These are phyloP conservation scores for Thereva nobilitata DNA, from an alignment of 2,888 invertebrate species.

Conservation along the genomic window DNA sequence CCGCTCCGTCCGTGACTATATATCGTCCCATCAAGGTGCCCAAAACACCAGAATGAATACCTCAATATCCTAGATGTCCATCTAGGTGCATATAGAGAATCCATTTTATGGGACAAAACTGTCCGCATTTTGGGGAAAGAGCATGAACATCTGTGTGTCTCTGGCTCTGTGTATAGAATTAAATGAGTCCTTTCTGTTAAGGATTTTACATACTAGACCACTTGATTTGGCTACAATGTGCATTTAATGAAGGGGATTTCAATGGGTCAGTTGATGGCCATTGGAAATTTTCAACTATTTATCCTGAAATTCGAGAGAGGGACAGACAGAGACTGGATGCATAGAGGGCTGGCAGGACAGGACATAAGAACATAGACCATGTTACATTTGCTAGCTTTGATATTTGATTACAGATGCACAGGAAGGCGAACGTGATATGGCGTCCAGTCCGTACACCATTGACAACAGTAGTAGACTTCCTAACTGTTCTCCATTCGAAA, in stretches of 20 bases:
- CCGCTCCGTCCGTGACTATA: conserved; percentile 6
- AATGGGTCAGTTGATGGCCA: conserved; percentile 40
- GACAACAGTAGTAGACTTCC: background rate
- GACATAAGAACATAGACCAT: conserved; percentile 1
- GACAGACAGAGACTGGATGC: background rate
- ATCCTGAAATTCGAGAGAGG: conserved; percentile 28
- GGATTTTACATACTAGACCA: conserved; percentile 33
- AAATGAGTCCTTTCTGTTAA: conserved; percentile 34
- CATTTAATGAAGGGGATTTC: conserved; percentile 39
- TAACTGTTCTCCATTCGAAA: background rate
- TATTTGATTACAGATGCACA: conserved; percentile 31
- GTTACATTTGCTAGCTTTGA: conserved; percentile 6
- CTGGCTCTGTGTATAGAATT: conserved; percentile 23
- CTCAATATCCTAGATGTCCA: conserved; percentile 15
- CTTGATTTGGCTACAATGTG: conserved; percentile 39
- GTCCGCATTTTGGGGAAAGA: conserved; percentile 28
- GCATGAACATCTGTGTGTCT: conserved; percentile 30
- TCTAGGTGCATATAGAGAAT: conserved; percentile 12
- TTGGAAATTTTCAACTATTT: conserved; percentile 40
- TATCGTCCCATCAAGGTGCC: conserved; percentile 20
- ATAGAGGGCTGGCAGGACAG: too few species aligned
- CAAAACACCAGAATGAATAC: conserved; percentile 18
- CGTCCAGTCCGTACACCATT: background rate
- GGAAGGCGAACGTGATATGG: conserved; percentile 23
- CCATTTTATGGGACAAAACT: conserved; percentile 29